Conservation (phyloP, 2,113 vertebrate genomes). For the Sebastes schlegelii region DNA sequence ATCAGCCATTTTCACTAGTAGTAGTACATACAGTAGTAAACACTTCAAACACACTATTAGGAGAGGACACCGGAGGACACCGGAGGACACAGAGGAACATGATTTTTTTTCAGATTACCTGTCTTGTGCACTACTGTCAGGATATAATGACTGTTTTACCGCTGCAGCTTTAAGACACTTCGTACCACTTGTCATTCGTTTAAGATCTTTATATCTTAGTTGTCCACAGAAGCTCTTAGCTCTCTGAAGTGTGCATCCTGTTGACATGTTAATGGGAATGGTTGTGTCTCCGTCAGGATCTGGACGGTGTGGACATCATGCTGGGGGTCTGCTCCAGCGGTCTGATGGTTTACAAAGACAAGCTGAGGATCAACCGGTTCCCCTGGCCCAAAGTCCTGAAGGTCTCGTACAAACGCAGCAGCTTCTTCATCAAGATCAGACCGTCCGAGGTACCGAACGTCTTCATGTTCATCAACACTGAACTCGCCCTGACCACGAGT, state of each 20-base stretch:
- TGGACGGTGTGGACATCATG: slow-evolving; percentile 97
- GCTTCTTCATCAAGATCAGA: slow-evolving; percentile 98
- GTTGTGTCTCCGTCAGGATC: slow-evolving; percentile 83
- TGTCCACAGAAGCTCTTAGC: too few species aligned
- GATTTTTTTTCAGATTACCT: too few species aligned
- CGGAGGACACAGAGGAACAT: too few species aligned
- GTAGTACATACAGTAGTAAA: neutral
- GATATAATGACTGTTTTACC: too few species aligned
- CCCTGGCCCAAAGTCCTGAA: slow-evolving; percentile 99
- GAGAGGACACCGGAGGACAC: too few species aligned
- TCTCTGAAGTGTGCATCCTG: neutral
- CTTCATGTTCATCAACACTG: neutral
- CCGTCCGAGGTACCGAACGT: slow-evolving; percentile 89
- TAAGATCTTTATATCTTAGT: too few species aligned
- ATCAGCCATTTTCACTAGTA: neutral
- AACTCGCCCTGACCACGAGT: neutral
- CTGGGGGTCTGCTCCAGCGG: slow-evolving; percentile 96
- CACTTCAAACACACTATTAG: neutral
- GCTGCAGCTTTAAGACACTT: too few species aligned
- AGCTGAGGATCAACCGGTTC: slow-evolving; percentile 98
- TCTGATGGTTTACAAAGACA: slow-evolving; percentile 98
- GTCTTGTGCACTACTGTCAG: too few species aligned
- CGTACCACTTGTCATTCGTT: too few species aligned
- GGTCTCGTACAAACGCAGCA: slow-evolving; percentile 98
- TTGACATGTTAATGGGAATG: neutral